Percentiles rank a stretch among this genome's conserved stretches.
phyloP scores from a whole-genome alignment of 2,113 vertebrate species.

The Rattus rattus region DNA sequence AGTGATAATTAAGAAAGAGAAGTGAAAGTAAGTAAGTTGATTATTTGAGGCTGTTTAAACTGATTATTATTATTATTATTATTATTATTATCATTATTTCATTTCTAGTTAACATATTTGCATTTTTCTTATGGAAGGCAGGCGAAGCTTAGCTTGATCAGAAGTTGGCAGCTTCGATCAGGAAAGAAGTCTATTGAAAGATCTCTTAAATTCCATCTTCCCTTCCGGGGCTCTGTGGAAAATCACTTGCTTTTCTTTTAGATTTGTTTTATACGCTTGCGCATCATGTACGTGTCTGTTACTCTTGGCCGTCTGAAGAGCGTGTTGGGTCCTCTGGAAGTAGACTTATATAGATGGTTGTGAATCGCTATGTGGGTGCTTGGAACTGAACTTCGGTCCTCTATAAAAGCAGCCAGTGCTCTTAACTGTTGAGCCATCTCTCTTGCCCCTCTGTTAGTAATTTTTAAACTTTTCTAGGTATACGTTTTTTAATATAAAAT shows the following conservation, averaged over 20 bases:
- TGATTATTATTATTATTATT: neutral
- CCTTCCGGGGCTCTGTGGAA: neutral
- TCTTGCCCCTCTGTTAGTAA: neutral
- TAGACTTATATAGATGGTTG: neutral
- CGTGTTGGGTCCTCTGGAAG: neutral
- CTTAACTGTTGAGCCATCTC: neutral
- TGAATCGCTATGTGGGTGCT: neutral
- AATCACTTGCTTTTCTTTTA: neutral
- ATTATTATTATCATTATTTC: neutral
- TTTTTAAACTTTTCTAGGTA: neutral
- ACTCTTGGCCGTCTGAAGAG: neutral
- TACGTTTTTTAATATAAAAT: neutral
- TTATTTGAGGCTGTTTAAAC: neutral
- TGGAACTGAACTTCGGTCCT: neutral
- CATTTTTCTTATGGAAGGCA: slow-evolving; percentile 7
- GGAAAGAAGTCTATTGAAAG: neutral
- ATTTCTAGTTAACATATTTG: slow-evolving; percentile 33
- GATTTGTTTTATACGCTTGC: neutral
- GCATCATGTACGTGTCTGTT: neutral
- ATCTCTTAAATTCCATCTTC: slow-evolving; percentile 4
- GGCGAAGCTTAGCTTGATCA: slow-evolving; percentile 37
- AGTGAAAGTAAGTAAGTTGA: neutral
- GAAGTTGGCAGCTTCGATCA: neutral
- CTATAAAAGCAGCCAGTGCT: neutral
- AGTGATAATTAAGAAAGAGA: neutral